phyloP scores from a whole-genome alignment of 1,140 invertebrate species.

The Leptopilina boulardi region DNA sequence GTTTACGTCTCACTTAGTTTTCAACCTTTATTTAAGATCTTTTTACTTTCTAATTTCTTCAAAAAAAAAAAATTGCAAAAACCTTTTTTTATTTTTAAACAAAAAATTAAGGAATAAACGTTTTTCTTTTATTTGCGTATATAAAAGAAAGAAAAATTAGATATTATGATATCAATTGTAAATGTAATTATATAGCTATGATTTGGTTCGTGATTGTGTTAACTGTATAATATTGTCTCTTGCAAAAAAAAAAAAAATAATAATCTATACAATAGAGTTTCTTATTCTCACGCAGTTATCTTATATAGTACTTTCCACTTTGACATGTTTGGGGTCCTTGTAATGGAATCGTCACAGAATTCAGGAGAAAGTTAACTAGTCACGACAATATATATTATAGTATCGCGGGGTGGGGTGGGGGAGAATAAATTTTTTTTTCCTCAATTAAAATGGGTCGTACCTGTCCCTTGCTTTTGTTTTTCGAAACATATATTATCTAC shows the following conservation, averaged over 20 bases:
- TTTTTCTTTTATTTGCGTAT: no score
- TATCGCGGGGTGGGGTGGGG: no score
- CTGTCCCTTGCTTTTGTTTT: background rate
- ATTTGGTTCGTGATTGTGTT: background rate
- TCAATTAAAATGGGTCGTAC: conserved; percentile 5
- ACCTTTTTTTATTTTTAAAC: no score
- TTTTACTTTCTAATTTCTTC: no score
- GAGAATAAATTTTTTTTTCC: background rate
- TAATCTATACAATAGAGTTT: background rate
- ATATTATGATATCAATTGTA: no score
- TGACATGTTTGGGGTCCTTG: conserved; percentile 4
- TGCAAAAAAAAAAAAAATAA: no score
- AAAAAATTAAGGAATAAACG: no score
- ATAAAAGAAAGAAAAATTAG: no score
- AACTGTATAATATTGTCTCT: background rate
- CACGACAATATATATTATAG: conserved; percentile 9
- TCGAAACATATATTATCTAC: background rate
- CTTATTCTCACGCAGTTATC: conserved; percentile 5
- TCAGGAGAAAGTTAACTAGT: conserved; percentile 9
- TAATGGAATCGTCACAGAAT: conserved; percentile 9
- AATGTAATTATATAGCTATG: background rate
- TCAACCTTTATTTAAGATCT: no score
- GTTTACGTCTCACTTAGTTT: no score
- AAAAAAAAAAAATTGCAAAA: no score
- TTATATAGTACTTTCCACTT: conserved; percentile 5